phyloP scores from a whole-genome alignment of 1,140 invertebrate species.

The Drosophila pruinosa region DNA sequence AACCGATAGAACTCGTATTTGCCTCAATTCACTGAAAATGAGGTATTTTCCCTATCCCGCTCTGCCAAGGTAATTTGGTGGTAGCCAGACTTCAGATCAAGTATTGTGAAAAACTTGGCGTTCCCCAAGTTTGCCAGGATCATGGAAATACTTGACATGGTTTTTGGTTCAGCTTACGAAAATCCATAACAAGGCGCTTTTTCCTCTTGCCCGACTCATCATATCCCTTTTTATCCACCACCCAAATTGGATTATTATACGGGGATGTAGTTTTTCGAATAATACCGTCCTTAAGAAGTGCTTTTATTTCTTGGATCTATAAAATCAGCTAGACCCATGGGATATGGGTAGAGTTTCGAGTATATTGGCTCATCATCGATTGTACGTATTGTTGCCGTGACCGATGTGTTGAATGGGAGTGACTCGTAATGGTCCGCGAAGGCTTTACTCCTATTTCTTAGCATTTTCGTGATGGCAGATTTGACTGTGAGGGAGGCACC shows the following conservation, averaged over 20 bases:
- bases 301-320: constrained; percentile 27
- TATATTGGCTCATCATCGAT: not conserved
- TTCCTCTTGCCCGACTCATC: too few relatives aligned
- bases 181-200: constrained; percentile 77
- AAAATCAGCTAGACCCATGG: not conserved
- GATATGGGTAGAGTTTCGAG: not conserved
- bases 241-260: too few relatives aligned
- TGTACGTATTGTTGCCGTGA: not conserved
- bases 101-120: constrained; percentile 83
- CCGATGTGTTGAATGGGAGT: not conserved
- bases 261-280: too few relatives aligned
- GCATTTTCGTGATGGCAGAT: not conserved
- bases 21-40: constrained; percentile 75
- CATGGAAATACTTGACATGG: not conserved
- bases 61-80: constrained; percentile 83
- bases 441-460: not conserved
- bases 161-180: constrained; percentile 64
- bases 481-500: not conserved
- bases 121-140: constrained; percentile 80
- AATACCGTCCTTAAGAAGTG: too few relatives aligned
- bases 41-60: constrained; percentile 83
- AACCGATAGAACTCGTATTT: not conserved
- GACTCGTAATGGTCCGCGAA: not conserved
- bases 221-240: too few relatives aligned
- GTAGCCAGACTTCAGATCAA: constrained; percentile 84